Conservation (phyloP, 2,888 invertebrate genomes). For the Rhogogaster chlorosoma region DNA sequence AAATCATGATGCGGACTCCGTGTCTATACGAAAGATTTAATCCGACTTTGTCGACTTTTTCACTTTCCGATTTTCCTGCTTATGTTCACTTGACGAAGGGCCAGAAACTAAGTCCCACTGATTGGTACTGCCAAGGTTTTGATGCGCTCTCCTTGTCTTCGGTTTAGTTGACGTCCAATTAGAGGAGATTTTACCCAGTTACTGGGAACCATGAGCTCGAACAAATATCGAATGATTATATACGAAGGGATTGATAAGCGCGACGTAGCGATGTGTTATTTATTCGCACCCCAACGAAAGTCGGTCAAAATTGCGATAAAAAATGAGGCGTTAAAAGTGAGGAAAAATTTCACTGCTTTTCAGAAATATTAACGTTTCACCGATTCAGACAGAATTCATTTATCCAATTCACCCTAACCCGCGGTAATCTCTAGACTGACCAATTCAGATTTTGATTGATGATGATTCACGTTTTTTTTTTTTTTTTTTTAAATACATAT, state of each 20-base stretch:
- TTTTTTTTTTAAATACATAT: neutral
- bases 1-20: no score
- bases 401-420: neutral
- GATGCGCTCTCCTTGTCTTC: neutral
- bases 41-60: neutral
- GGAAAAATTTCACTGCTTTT: neutral
- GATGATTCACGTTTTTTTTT: neutral
- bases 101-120: constrained; percentile 8
- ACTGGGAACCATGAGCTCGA: neutral
- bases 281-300: neutral
- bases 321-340: neutral
- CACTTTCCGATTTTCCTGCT: neutral
- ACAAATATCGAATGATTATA: neutral
- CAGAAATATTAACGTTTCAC: neutral
- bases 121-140: constrained; percentile 10
- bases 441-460: constrained; percentile 38
- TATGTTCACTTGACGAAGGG: constrained; percentile 6
- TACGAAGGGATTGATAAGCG: neutral
- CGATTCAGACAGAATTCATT: neutral
- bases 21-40: neutral
- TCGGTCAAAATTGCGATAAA: neutral
- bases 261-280: neutral
- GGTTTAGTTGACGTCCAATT: constrained; percentile 41
- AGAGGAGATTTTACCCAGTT: constrained; percentile 30
- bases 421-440: neutral